Percentiles rank a stretch among this genome's conserved stretches.
These are phyloP conservation scores for Hoplodrina blanda DNA, from an alignment of 2,888 invertebrate species.

Conservation along the genomic window DNA sequence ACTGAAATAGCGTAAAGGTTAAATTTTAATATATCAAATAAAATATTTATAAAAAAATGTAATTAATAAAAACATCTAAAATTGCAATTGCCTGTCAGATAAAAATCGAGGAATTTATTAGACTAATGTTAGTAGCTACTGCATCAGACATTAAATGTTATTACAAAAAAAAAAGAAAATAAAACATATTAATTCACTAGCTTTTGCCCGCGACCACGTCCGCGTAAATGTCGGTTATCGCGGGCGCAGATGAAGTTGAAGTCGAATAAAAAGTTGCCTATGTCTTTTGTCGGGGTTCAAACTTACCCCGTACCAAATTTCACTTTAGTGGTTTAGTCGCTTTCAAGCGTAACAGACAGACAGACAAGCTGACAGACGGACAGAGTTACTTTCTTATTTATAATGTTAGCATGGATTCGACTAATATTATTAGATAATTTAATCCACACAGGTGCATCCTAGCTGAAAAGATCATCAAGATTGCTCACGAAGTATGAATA, in stretches of 20 bases:
- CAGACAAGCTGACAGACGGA: no score
- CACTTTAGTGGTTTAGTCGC: no score
- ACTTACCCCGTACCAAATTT: no score
- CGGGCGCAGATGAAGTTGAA: no score
- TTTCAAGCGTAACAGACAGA: no score
- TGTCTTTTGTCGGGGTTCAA: no score
- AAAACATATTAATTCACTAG: neutral
- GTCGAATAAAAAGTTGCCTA: no score
- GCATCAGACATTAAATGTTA: conserved; percentile 4
- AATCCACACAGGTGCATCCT: neutral
- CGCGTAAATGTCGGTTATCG: no score
- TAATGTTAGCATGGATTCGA: neutral
- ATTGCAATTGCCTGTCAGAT: conserved; percentile 39
- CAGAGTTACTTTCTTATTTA: no score
- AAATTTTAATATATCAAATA: neutral
- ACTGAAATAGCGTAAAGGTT: conserved; percentile 31
- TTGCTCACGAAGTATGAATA: conserved; percentile 1
- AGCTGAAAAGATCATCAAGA: conserved; percentile 39
- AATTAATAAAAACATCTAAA: conserved; percentile 2
- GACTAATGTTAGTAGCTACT: neutral
- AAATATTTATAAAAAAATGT: neutral
- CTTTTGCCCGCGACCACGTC: no score
- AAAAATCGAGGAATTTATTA: conserved; percentile 10
- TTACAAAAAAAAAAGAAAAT: neutral
- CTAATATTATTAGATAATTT: neutral